Evolutionary conservation across 1,140 invertebrate species (phyloP).

Genomic region (Phortica variegata): DNA sequence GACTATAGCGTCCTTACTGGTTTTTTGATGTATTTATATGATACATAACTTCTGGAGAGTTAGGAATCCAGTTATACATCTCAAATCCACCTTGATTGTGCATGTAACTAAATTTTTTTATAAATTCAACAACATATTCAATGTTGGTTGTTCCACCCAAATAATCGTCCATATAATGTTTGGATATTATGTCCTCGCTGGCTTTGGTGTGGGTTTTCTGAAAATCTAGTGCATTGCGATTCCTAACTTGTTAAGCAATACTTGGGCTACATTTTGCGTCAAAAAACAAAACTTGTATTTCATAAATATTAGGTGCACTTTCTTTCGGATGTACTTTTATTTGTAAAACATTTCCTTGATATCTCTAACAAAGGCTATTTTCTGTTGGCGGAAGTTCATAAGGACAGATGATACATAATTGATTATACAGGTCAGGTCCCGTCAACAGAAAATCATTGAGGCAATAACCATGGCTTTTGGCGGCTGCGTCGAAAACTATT

Average conservation of each 20-base stretch:
- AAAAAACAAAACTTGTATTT: constrained; percentile 19
- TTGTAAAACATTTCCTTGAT: constrained; percentile 15
- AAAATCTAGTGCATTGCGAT: constrained; percentile 31
- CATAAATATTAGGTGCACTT: constrained; percentile 5
- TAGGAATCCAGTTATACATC: no score
- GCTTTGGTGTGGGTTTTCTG: constrained; percentile 19
- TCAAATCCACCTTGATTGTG: no score
- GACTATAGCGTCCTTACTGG: no score
- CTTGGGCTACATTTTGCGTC: constrained; percentile 11
- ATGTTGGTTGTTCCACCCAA: constrained; percentile 28
- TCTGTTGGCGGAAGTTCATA: constrained; percentile 8
- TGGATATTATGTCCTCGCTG: constrained; percentile 27
- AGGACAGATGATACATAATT: constrained; percentile 3
- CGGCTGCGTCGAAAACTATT: constrained; percentile 12
- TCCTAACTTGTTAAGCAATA: constrained; percentile 18
- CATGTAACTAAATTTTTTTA: no score
- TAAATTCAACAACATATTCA: no score
- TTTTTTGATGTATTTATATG: no score
- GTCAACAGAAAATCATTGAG: constrained; percentile 14
- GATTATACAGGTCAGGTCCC: constrained; percentile 11
- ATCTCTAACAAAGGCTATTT: constrained; percentile 6
- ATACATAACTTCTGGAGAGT: no score
- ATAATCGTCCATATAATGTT: constrained; percentile 56
- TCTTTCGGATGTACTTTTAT: constrained; percentile 8
- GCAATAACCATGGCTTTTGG: constrained; percentile 9